These are phyloP conservation scores for Picathartes gymnocephalus DNA, from an alignment of 2,113 vertebrate species.

Conservation along the genomic window DNA sequence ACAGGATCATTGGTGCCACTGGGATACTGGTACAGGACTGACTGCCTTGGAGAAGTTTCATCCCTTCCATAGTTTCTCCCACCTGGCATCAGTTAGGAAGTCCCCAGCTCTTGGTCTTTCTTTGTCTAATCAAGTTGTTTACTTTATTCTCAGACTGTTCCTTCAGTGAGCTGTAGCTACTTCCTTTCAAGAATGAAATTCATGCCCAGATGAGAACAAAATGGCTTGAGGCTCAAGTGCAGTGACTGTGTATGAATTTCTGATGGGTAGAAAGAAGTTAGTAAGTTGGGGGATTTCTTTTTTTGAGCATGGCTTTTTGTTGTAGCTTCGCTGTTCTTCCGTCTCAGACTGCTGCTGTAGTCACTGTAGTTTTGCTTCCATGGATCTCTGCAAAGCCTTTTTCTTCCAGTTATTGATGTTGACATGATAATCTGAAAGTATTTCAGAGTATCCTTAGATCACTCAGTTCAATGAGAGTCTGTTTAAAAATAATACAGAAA, in stretches of 20 bases:
- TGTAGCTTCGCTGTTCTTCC: neutral
- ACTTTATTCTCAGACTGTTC: neutral
- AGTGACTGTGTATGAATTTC: neutral
- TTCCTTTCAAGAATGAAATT: neutral
- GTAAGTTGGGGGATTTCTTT: neutral
- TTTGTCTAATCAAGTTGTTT: neutral
- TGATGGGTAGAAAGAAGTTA: neutral
- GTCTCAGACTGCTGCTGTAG: neutral
- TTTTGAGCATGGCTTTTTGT: neutral
- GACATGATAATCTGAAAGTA: neutral
- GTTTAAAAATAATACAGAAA: neutral
- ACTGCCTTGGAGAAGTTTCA: neutral
- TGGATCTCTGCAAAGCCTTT: neutral
- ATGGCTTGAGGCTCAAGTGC: neutral
- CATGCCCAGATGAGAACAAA: neutral
- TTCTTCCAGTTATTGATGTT: neutral
- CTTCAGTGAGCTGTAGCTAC: neutral
- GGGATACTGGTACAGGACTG: neutral
- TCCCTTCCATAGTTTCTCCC: neutral
- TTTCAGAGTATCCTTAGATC: neutral
- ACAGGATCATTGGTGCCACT: neutral
- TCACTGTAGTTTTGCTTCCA: neutral
- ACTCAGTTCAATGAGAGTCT: neutral
- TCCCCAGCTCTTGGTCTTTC: neutral
- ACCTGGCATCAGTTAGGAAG: neutral